phyloP scores from a whole-genome alignment of 2,888 invertebrate genomes.

The Thyatira batis region DNA sequence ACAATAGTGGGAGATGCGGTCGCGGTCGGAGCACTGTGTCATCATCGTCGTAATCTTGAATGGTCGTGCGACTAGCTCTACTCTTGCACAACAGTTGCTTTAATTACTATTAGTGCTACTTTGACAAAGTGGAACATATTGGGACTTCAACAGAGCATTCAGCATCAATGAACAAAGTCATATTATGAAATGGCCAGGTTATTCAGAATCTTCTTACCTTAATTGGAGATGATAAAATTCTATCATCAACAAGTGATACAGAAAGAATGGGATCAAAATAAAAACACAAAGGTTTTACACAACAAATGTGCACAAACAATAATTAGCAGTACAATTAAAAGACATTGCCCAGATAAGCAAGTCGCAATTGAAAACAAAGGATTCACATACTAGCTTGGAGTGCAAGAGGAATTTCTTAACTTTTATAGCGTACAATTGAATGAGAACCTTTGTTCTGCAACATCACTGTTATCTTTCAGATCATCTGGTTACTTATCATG shows the following conservation, averaged over 20 bases:
- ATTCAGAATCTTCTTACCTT: no score
- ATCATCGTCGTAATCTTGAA: constrained; percentile 16
- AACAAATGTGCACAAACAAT: neutral
- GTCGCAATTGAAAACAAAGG: constrained; percentile 32
- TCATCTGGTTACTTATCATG: constrained; percentile 12
- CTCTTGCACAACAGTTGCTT: neutral
- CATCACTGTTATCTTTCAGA: constrained; percentile 28
- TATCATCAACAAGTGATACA: neutral
- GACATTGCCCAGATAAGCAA: constrained; percentile 34
- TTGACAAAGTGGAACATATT: neutral
- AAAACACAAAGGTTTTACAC: neutral
- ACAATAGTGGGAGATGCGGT: constrained; percentile 32
- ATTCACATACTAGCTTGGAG: constrained; percentile 32
- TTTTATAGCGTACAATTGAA: constrained; percentile 44
- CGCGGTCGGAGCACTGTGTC: constrained; percentile 23
- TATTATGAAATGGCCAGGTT: no score
- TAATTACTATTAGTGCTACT: neutral
- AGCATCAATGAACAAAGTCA: no score
- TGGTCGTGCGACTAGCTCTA: constrained; percentile 30
- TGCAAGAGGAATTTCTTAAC: constrained; percentile 22
- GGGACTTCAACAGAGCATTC: neutral
- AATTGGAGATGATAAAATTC: no score
- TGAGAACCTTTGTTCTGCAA: constrained; percentile 50
- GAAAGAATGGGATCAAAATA: neutral
- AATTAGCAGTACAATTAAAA: constrained; percentile 6